These are phyloP conservation scores for Erythrolamprus reginae DNA, from an alignment of 2,113 vertebrate genomes.

Conservation along the genomic window DNA sequence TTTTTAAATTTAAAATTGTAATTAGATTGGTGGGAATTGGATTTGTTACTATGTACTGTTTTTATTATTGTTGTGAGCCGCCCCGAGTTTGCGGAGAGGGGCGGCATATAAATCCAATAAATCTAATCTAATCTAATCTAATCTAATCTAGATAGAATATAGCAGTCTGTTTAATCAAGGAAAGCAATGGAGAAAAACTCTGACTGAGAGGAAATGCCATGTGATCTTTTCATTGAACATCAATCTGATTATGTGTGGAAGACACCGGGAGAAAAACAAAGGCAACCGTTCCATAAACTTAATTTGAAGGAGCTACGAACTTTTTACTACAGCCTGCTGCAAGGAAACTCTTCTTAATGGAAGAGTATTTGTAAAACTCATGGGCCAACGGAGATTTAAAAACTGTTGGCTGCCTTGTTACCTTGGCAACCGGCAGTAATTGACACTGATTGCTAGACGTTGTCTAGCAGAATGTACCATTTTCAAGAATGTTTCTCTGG, in stretches of 20 bases:
- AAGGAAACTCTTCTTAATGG: slow-evolving; percentile 47
- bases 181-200: slow-evolving; percentile 45
- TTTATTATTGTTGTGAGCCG: too few species aligned
- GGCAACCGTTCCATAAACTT: slow-evolving; percentile 4
- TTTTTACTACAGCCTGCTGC: slow-evolving; percentile 33
- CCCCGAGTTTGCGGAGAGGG: too few species aligned
- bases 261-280: background rate
- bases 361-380: slow-evolving; percentile 63
- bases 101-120: too few species aligned
- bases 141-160: background rate
- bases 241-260: background rate
- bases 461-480: slow-evolving; percentile 63
- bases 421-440: slow-evolving; percentile 69
- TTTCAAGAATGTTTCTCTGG: slow-evolving; percentile 56
- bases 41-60: too few species aligned
- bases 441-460: slow-evolving; percentile 71
- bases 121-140: too few species aligned
- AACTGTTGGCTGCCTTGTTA: slow-evolving; percentile 65
- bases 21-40: too few species aligned
- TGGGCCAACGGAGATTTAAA: slow-evolving; percentile 72
- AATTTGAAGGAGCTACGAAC: slow-evolving; percentile 20
- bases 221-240: background rate
- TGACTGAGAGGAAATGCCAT: slow-evolving; percentile 27
- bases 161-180: background rate
- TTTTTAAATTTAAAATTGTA: too few species aligned